phyloP scores from a whole-genome alignment of 2,888 invertebrate genomes.

The Pyralis farinalis region DNA sequence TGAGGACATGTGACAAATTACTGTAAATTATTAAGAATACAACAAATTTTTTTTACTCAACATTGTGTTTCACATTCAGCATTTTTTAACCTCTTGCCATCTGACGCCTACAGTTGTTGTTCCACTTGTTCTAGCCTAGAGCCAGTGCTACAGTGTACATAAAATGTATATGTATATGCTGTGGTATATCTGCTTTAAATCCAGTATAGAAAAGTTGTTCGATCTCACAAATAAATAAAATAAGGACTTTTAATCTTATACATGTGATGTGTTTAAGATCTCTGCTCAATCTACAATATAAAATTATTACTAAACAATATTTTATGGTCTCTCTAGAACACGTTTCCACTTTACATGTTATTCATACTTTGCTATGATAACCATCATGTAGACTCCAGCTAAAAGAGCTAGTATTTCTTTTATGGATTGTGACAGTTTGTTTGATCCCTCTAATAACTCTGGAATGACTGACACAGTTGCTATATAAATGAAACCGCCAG shows the following conservation, averaged over 20 bases:
- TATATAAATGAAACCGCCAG: slow-evolving; percentile 99
- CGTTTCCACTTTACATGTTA: slow-evolving; percentile 30
- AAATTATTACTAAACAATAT: neutral
- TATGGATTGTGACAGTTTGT: slow-evolving; percentile 92
- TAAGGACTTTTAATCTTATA: neutral
- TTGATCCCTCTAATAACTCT: slow-evolving; percentile 95
- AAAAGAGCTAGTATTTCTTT: slow-evolving; percentile 94
- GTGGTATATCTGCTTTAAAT: too few species aligned
- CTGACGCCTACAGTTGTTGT: too few species aligned
- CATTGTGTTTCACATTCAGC: too few species aligned
- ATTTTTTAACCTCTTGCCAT: too few species aligned
- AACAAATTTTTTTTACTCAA: too few species aligned
- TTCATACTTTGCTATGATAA: slow-evolving; percentile 90
- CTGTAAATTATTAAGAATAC: too few species aligned
- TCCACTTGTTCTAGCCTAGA: too few species aligned
- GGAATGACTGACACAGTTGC: slow-evolving; percentile 99
- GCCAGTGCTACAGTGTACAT: too few species aligned
- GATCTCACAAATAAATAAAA: too few species aligned
- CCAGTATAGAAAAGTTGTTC: too few species aligned
- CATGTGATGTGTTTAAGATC: slow-evolving; percentile 9
- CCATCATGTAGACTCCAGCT: slow-evolving; percentile 97
- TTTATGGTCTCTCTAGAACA: slow-evolving; percentile 1
- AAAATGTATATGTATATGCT: too few species aligned
- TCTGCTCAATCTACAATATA: slow-evolving; percentile 5
- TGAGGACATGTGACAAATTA: too few species aligned